Percentiles rank a stretch among this genome's conserved stretches.
phyloP scores from a whole-genome alignment of 2,797 vertebrate genomes.

The Salarias fasciatus region DNA sequence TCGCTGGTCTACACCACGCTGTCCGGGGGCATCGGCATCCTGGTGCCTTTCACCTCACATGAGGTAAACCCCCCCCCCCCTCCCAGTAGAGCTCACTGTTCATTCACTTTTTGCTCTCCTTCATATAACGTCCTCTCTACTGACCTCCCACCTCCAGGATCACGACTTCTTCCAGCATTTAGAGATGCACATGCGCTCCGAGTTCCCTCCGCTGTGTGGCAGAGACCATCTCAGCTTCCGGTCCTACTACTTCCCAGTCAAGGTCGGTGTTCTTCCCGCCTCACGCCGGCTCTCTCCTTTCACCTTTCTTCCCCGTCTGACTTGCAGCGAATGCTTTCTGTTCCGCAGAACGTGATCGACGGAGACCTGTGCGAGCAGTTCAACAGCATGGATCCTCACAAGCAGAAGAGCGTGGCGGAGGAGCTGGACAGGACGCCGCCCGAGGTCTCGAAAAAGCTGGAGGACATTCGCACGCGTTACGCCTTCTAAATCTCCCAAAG shows the following conservation, averaged over 20 bases:
- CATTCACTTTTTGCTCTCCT: no score
- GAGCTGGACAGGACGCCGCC: constrained; percentile 97
- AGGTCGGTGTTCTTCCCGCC: constrained; percentile 79
- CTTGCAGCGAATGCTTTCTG: no score
- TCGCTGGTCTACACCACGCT: constrained; percentile 97
- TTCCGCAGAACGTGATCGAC: constrained; percentile 96
- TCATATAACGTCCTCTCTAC: no score
- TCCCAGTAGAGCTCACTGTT: no score
- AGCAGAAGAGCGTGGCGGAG: constrained; percentile 97
- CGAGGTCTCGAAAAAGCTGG: constrained; percentile 98
- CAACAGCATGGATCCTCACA: constrained; percentile 99
- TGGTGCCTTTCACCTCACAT: constrained; percentile 98
- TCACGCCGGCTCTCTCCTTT: no score
- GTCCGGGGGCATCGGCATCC: constrained; percentile 95
- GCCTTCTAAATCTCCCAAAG: constrained; percentile 86
- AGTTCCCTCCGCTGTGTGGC: constrained; percentile 96
- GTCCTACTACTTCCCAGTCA: constrained; percentile 98
- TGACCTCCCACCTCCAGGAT: constrained; percentile 90
- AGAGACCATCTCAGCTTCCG: constrained; percentile 98
- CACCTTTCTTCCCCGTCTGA: background rate
- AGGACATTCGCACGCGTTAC: constrained; percentile 97
- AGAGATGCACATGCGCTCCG: constrained; percentile 98
- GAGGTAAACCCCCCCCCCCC: constrained; percentile 83
- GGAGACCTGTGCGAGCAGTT: constrained; percentile 99
- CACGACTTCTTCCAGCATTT: constrained; percentile 99